Percentiles rank a stretch among this genome's conserved stretches.
These are phyloP conservation scores for Zapus hudsonius DNA, from an alignment of 2,113 vertebrate genomes.

Conservation along the genomic window DNA sequence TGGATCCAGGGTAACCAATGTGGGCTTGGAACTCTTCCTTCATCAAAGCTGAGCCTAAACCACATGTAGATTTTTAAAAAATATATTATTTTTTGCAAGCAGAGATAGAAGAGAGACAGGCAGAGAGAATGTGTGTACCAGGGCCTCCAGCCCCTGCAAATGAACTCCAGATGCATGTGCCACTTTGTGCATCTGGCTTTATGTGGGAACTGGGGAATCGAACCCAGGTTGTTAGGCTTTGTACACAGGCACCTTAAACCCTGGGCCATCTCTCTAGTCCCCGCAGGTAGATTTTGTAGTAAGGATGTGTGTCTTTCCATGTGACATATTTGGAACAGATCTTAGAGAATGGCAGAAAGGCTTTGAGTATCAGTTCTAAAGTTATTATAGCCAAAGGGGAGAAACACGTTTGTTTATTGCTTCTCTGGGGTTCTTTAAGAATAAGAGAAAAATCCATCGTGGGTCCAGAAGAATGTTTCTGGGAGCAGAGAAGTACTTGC, in stretches of 20 bases:
- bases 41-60: neutral
- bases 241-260: too few relatives aligned
- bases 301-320: neutral
- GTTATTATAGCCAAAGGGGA: neutral
- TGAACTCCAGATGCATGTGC: too few relatives aligned
- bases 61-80: neutral
- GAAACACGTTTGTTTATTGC: neutral
- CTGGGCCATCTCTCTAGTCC: too few relatives aligned
- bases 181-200: too few relatives aligned
- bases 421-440: neutral
- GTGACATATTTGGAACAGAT: neutral
- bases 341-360: neutral
- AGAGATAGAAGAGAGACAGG: too few relatives aligned
- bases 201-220: too few relatives aligned
- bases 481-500: neutral
- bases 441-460: neutral
- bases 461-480: neutral
- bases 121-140: too few relatives aligned
- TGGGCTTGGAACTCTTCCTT: neutral
- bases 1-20: neutral
- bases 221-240: too few relatives aligned
- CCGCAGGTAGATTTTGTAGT: too few relatives aligned
- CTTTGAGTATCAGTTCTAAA: neutral
- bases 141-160: too few relatives aligned
- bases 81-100: too few relatives aligned